A percentile compares a stretch with the other conserved stretches of the same genome.
Evolutionary conservation across 2,888 invertebrate genomes (phyloP).

Genomic region (Oxystoma pomonae): DNA sequence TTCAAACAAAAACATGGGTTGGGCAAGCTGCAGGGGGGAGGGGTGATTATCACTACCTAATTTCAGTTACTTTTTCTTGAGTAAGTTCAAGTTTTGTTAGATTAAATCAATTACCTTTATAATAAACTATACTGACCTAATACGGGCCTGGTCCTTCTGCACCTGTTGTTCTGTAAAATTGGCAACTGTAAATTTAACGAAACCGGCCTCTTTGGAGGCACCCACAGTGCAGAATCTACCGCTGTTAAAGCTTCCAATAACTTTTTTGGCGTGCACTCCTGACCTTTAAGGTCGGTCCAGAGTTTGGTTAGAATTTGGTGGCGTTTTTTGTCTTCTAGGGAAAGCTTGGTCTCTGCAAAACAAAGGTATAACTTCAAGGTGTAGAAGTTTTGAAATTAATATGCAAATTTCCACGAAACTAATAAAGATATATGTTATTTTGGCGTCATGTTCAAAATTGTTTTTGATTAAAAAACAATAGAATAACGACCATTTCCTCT

Average conservation of each 20-base stretch:
- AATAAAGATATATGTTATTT: too few relatives aligned
- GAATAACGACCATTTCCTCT: too few relatives aligned
- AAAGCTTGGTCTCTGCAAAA: slow-evolving; percentile 55
- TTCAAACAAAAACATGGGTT: background rate
- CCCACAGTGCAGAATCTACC: slow-evolving; percentile 65
- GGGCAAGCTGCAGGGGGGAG: background rate
- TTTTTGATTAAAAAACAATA: too few relatives aligned
- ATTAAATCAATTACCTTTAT: slow-evolving; percentile 3
- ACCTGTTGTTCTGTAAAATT: slow-evolving; percentile 51
- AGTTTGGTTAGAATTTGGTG: slow-evolving; percentile 61
- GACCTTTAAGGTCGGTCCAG: slow-evolving; percentile 62
- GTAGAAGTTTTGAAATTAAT: too few relatives aligned
- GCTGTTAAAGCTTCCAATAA: slow-evolving; percentile 60
- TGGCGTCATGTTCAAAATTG: too few relatives aligned
- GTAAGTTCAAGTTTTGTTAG: background rate
- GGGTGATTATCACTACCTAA: slow-evolving; percentile 2
- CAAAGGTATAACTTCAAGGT: too few relatives aligned
- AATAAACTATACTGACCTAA: slow-evolving; percentile 41
- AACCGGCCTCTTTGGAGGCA: slow-evolving; percentile 63
- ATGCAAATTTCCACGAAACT: too few relatives aligned
- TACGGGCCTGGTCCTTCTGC: slow-evolving; percentile 46
- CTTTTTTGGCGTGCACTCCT: slow-evolving; percentile 60
- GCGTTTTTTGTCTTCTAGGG: slow-evolving; percentile 59
- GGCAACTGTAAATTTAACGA: slow-evolving; percentile 67
- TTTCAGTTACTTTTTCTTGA: too few relatives aligned